Percentiles rank a stretch among this genome's conserved stretches.
Evolutionary conservation across 2,888 invertebrate species (phyloP).

Genomic region (Bruchidius siliquastri): DNA sequence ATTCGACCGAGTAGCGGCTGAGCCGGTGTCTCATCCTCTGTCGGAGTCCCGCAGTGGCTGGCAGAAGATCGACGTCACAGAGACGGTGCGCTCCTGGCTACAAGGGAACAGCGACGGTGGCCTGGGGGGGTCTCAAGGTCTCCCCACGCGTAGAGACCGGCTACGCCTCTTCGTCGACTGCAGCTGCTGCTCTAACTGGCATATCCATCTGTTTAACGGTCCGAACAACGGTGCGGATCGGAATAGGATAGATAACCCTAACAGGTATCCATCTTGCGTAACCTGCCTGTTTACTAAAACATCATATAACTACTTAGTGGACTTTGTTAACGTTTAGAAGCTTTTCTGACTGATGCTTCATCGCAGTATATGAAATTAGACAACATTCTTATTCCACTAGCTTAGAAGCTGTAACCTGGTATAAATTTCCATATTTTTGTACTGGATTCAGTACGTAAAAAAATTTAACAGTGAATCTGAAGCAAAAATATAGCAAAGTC

Average conservation of each 20-base stretch:
- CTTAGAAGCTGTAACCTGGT: too few relatives aligned
- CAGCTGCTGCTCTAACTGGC: constrained; percentile 77
- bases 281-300: too few relatives aligned
- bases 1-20: constrained; percentile 55
- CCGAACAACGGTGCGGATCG: constrained; percentile 31
- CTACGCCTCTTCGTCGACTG: constrained; percentile 80
- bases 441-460: too few relatives aligned
- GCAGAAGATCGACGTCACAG: constrained; percentile 82
- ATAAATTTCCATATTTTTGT: too few relatives aligned
- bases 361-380: too few relatives aligned
- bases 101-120: constrained; percentile 33
- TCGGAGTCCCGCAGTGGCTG: constrained; percentile 68
- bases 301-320: too few relatives aligned
- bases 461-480: too few relatives aligned
- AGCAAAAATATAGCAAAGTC: too few relatives aligned
- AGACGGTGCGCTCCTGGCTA: constrained; percentile 73
- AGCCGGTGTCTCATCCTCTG: constrained; percentile 45
- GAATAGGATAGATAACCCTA: constrained; percentile 51
- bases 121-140: background rate
- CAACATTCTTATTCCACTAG: too few relatives aligned
- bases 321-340: too few relatives aligned
- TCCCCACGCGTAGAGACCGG: constrained; percentile 44
- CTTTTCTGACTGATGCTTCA: too few relatives aligned
- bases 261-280: constrained; percentile 41
- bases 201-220: constrained; percentile 57